phyloP scores from a whole-genome alignment of 2,113 vertebrate genomes.

The Archilochus colubris region DNA sequence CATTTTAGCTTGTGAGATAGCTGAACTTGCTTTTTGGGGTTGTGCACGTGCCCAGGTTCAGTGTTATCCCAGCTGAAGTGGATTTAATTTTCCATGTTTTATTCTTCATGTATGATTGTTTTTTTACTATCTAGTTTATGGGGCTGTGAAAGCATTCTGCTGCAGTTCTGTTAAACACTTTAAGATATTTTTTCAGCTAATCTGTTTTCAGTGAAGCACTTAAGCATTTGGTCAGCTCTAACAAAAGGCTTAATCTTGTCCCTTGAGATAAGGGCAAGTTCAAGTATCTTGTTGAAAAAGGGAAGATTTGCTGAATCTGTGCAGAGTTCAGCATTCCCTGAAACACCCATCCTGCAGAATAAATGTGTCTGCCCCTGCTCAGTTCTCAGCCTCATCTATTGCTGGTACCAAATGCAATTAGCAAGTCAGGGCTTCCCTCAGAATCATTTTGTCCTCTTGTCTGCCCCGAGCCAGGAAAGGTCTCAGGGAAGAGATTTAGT shows the following conservation, averaged over 20 bases:
- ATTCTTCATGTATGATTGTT: background rate
- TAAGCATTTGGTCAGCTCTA: background rate
- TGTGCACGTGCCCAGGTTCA: background rate
- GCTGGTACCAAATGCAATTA: background rate
- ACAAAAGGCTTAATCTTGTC: background rate
- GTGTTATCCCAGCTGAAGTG: conserved; percentile 9
- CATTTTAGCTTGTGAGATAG: background rate
- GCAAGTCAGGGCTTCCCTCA: background rate
- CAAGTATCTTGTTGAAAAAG: background rate
- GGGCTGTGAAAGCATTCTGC: background rate
- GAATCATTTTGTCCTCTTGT: background rate
- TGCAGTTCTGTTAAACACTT: background rate
- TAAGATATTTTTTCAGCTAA: background rate
- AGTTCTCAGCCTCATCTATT: background rate
- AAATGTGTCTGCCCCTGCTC: background rate
- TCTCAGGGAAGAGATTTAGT: background rate
- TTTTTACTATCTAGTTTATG: background rate
- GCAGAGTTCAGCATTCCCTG: background rate
- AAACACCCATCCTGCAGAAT: background rate
- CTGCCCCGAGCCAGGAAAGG: background rate
- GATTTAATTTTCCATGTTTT: background rate
- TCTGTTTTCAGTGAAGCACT: background rate
- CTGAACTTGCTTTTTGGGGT: background rate
- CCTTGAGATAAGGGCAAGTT: background rate
- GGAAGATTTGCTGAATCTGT: background rate